Evolutionary conservation across 2,888 invertebrate genomes (phyloP).

Genomic region (Lasiommata megera): DNA sequence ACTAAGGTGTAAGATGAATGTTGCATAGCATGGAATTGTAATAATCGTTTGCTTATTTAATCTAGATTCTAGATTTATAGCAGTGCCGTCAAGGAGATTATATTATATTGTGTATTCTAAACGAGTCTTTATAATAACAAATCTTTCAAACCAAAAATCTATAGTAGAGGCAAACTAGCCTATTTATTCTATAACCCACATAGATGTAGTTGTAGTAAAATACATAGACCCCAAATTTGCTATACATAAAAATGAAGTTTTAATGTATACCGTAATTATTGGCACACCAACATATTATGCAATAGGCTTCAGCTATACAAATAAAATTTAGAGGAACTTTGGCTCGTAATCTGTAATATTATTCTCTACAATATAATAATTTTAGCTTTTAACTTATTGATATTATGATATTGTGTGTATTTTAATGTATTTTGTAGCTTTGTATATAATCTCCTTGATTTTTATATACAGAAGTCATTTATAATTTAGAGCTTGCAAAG

Average conservation of each 20-base stretch:
- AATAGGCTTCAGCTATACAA: neutral
- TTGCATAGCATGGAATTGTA: slow-evolving; percentile 41
- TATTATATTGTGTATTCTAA: slow-evolving; percentile 28
- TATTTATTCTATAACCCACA: neutral
- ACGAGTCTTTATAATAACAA: slow-evolving; percentile 1
- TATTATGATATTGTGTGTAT: neutral
- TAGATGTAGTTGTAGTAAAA: neutral
- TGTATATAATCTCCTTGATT: slow-evolving; percentile 43
- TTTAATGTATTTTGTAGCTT: slow-evolving; percentile 6
- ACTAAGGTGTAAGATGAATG: slow-evolving; percentile 16
- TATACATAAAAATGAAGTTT: neutral
- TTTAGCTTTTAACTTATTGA: neutral
- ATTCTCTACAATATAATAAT: neutral
- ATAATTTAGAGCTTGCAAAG: slow-evolving; percentile 59
- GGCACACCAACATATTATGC: neutral
- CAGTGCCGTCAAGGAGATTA: slow-evolving; percentile 60
- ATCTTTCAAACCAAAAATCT: slow-evolving; percentile 1
- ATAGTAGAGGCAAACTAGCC: neutral
- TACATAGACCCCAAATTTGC: neutral
- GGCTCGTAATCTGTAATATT: slow-evolving; percentile 3
- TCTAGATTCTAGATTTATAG: slow-evolving; percentile 58
- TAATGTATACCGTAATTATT: neutral
- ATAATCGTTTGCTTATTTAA: slow-evolving; percentile 51
- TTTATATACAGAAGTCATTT: slow-evolving; percentile 41
- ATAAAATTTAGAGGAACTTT: slow-evolving; percentile 1